phyloP scores from a whole-genome alignment of 1,140 invertebrate species.

The Trachymyrmex septentrionalis region DNA sequence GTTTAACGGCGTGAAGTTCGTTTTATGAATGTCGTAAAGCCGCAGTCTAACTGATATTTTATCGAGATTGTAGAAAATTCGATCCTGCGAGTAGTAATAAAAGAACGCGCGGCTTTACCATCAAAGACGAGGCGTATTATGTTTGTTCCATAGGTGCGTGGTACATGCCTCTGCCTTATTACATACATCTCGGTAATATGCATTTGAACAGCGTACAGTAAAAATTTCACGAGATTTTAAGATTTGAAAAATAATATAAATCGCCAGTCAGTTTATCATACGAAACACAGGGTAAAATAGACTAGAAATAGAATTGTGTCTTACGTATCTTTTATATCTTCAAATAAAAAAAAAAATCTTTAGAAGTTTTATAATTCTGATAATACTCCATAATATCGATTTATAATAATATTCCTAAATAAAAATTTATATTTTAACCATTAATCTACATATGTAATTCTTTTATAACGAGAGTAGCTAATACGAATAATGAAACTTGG shows the following conservation, averaged over 20 bases:
- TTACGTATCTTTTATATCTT: background rate
- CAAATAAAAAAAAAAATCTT: background rate
- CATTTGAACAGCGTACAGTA: background rate
- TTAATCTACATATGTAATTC: background rate
- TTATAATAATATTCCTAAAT: background rate
- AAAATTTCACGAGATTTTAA: background rate
- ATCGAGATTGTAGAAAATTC: slow-evolving; percentile 53
- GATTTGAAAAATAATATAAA: slow-evolving; percentile 7
- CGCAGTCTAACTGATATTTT: slow-evolving; percentile 66
- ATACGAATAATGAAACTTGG: background rate
- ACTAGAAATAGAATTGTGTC: background rate
- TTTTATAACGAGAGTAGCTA: background rate
- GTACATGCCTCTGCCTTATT: background rate
- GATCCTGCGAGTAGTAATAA: slow-evolving; percentile 48
- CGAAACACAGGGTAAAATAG: background rate
- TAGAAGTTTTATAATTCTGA: background rate
- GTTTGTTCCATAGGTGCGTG: background rate
- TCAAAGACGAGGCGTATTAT: background rate
- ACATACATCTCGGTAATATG: background rate
- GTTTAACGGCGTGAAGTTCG: slow-evolving; percentile 46
- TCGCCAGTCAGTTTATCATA: background rate
- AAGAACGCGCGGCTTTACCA: slow-evolving; percentile 6
- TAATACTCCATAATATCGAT: background rate
- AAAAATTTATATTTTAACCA: background rate
- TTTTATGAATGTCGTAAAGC: slow-evolving; percentile 73